A percentile compares a stretch with the other conserved stretches of the same genome.
Conservation (phyloP, 2,113 vertebrate species). For the Rhinichthys klamathensis region DNA sequence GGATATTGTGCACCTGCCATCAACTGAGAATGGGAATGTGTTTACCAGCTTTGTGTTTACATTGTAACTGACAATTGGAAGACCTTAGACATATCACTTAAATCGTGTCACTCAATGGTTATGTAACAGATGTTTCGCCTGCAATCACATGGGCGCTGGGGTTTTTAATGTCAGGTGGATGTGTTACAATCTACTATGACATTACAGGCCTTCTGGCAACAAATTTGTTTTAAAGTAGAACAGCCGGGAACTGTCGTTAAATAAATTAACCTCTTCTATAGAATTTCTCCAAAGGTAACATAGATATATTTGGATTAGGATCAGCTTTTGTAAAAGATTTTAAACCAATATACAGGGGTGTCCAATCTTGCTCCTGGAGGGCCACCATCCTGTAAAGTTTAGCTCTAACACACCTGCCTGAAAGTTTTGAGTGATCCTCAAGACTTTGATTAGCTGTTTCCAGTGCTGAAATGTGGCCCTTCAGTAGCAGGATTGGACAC, state of each 20-base stretch:
- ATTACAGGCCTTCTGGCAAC: background rate
- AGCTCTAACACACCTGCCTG: background rate
- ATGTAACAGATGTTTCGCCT: conserved; percentile 23
- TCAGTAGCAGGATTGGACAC: too few species aligned
- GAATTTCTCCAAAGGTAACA: background rate
- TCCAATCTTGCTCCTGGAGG: background rate
- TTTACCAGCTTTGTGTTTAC: conserved; percentile 25
- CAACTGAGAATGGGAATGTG: conserved; percentile 34
- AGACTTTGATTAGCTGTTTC: background rate
- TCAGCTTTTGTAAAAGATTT: background rate
- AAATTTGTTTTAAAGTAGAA: background rate
- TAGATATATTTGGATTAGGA: background rate
- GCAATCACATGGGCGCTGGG: conserved; percentile 15
- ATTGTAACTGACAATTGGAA: background rate
- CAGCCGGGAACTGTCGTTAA: background rate
- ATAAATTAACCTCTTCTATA: background rate
- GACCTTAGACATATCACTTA: background rate
- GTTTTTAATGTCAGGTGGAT: conserved; percentile 34
- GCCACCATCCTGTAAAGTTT: background rate
- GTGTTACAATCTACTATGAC: background rate
- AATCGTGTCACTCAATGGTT: background rate
- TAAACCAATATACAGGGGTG: background rate
- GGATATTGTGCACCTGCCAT: conserved; percentile 27
- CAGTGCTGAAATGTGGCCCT: too few species aligned
- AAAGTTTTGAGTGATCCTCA: background rate